These are phyloP conservation scores for Tiliacea citrago DNA, from an alignment of 2,888 invertebrate genomes.

Conservation along the genomic window DNA sequence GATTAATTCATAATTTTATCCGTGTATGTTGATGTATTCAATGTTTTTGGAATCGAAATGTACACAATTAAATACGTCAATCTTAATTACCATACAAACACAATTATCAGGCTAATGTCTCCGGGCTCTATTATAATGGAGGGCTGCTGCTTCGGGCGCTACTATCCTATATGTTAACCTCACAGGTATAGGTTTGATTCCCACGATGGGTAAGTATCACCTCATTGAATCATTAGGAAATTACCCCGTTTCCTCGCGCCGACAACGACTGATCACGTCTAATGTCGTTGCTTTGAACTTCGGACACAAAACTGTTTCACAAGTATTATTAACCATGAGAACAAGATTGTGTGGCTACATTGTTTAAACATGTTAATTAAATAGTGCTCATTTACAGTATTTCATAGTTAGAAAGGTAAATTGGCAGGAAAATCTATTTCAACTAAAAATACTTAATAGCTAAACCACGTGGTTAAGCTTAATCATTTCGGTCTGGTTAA, in stretches of 20 bases:
- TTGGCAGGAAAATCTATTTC: constrained; percentile 4
- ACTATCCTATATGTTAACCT: constrained; percentile 59
- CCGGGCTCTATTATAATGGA: constrained; percentile 53
- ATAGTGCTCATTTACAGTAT: constrained; percentile 47
- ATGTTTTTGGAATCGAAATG: constrained; percentile 72
- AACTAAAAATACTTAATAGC: neutral
- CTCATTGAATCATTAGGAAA: constrained; percentile 84
- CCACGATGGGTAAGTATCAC: constrained; percentile 84
- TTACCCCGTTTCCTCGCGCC: constrained; percentile 76
- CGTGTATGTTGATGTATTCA: constrained; percentile 78
- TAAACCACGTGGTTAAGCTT: neutral
- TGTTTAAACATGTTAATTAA: constrained; percentile 53
- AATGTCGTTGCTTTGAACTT: constrained; percentile 78
- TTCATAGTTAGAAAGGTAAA: constrained; percentile 29
- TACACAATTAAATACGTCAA: constrained; percentile 74
- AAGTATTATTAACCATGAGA: constrained; percentile 72
- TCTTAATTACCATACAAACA: constrained; percentile 72
- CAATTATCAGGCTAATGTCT: constrained; percentile 64
- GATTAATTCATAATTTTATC: constrained; percentile 90
- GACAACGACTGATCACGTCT: constrained; percentile 78
- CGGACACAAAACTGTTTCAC: constrained; percentile 74
- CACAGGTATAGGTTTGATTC: constrained; percentile 79
- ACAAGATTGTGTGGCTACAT: constrained; percentile 54
- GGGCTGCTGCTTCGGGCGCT: constrained; percentile 39
- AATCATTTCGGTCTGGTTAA: too few relatives aligned